A percentile compares a stretch with the other conserved stretches of the same genome.
phyloP scores from a whole-genome alignment of 37 sponge, comb jelly and placozoan genomes.

The Halichondria panicea region DNA sequence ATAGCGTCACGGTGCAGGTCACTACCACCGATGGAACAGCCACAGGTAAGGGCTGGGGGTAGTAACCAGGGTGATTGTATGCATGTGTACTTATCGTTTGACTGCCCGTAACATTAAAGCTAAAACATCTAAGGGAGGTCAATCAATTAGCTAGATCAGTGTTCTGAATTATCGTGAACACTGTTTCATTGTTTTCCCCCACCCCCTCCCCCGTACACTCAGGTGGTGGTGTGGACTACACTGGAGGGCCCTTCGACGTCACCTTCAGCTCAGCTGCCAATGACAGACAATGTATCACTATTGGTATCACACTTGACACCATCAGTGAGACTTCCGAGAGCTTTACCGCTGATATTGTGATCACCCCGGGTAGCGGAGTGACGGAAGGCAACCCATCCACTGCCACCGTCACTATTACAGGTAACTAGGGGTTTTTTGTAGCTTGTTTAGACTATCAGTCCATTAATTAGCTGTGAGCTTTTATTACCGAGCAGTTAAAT shows the following conservation, averaged over 20 bases:
- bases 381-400: not conserved
- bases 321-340: not conserved
- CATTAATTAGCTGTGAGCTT: not conserved
- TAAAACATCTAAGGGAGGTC: too few relatives aligned
- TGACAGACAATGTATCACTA: constrained; percentile 15
- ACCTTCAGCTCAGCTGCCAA: constrained; percentile 13
- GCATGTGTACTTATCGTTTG: too few relatives aligned
- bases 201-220: not conserved
- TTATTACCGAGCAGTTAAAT: too few relatives aligned
- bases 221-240: constrained; percentile 19
- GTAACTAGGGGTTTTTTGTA: constrained; percentile 1
- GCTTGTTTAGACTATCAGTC: not conserved
- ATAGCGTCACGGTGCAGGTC: not conserved
- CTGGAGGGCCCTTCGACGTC: constrained; percentile 5
- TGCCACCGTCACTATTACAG: constrained; percentile 10
- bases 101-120: too few relatives aligned
- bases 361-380: not conserved
- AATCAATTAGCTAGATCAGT: too few relatives aligned
- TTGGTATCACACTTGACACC: not conserved
- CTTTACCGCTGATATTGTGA: not conserved
- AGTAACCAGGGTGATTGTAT: too few relatives aligned
- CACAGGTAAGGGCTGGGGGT: constrained; percentile 9
- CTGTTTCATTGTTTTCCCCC: not conserved
- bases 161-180: too few relatives aligned
- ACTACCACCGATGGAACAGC: constrained; percentile 1